Evolutionary conservation across 37 sponge, comb jelly and placozoan genomes (phyloP).

Genomic region (Dysidea cf. avara): DNA sequence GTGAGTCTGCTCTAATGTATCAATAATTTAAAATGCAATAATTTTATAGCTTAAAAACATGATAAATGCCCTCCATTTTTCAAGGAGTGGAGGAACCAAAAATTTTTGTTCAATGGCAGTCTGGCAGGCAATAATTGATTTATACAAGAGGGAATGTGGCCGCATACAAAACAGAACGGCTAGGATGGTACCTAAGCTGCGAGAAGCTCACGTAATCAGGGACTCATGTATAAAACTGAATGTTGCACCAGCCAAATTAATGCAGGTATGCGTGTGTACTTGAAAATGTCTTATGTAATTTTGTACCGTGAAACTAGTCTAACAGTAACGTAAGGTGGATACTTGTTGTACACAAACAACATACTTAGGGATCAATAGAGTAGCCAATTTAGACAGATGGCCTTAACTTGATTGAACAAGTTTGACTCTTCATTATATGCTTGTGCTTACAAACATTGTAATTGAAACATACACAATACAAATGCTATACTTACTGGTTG

Average conservation of each 20-base stretch:
- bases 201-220: constrained; percentile 2
- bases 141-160: not conserved
- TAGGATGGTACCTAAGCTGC: constrained; percentile 2
- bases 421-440: too few species aligned
- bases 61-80: constrained; percentile 8
- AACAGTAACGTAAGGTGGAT: too few species aligned
- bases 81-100: not conserved
- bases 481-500: too few species aligned
- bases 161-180: not conserved
- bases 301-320: not conserved
- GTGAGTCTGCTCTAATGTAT: not conserved
- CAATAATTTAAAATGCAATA: not conserved
- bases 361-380: too few species aligned
- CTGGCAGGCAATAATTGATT: not conserved
- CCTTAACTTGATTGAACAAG: too few species aligned
- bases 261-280: not conserved
- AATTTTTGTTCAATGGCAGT: not conserved
- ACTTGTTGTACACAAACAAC: too few species aligned
- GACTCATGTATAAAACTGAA: constrained; percentile 13
- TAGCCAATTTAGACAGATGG: too few species aligned
- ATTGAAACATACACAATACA: too few species aligned
- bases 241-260: constrained; percentile 13
- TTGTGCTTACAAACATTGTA: too few species aligned
- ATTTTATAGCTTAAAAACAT: constrained; percentile 17
- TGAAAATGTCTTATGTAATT: not conserved